A percentile compares a stretch with the other conserved stretches of the same genome.
Conservation (phyloP, 53 echinoderm and acorn worm genomes). For the Crossaster papposus region DNA sequence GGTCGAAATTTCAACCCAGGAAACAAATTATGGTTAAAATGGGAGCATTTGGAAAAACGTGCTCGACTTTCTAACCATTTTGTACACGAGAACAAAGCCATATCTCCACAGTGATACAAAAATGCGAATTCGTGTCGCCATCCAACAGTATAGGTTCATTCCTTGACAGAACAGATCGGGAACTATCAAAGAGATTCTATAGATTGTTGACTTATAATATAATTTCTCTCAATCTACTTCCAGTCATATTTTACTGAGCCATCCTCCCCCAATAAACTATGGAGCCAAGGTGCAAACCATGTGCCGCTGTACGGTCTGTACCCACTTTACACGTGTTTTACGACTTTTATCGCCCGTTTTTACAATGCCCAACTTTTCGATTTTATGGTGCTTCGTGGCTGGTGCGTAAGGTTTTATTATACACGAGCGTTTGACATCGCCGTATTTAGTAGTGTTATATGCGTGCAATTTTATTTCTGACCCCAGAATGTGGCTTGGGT, state of each 20-base stretch:
- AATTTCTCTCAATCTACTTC: slow-evolving; percentile 12
- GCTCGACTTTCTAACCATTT: no score
- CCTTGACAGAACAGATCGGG: slow-evolving; percentile 4
- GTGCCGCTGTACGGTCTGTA: background rate
- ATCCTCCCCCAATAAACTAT: slow-evolving; percentile 7
- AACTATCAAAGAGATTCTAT: slow-evolving; percentile 30
- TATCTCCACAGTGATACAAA: no score
- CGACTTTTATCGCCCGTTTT: slow-evolving; percentile 48
- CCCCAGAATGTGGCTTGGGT: background rate
- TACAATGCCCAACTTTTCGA: slow-evolving; percentile 35
- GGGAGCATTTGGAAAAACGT: no score
- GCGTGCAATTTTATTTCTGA: background rate
- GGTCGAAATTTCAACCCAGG: no score
- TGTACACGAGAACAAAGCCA: no score
- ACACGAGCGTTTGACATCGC: slow-evolving; percentile 5
- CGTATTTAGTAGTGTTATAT: background rate
- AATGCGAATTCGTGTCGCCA: no score
- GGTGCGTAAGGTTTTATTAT: slow-evolving; percentile 7
- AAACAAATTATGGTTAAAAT: no score
- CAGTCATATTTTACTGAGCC: slow-evolving; percentile 31
- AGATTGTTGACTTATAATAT: slow-evolving; percentile 32
- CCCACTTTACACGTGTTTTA: slow-evolving; percentile 50
- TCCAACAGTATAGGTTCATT: no score
- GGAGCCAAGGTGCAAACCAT: slow-evolving; percentile 37
- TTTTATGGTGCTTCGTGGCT: slow-evolving; percentile 32